Evolutionary conservation across 2,113 vertebrate genomes (phyloP).

Genomic region (Paedocypris sp.): DNA sequence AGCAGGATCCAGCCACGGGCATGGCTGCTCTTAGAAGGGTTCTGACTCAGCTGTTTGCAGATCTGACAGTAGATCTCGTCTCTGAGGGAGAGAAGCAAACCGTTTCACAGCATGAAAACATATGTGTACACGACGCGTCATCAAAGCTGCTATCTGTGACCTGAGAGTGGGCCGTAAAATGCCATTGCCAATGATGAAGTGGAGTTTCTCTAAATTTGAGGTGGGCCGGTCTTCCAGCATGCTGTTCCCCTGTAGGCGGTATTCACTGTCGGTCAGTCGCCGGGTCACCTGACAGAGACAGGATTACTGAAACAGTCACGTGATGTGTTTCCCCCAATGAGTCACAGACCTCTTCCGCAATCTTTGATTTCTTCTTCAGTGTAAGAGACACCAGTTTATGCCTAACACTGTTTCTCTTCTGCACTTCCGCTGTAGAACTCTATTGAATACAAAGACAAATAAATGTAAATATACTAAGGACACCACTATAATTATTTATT

Average conservation of each 20-base stretch:
- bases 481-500: too few relatives aligned
- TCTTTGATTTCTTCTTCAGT: constrained; percentile 94
- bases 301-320: background rate
- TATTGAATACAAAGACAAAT: constrained; percentile 39
- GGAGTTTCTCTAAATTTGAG: constrained; percentile 95
- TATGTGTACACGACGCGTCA: background rate
- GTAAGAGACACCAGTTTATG: constrained; percentile 96
- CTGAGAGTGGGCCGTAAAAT: constrained; percentile 85
- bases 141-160: constrained; percentile 43
- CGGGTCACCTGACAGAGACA: constrained; percentile 74
- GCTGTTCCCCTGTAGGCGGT: constrained; percentile 81
- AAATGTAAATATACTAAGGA: too few relatives aligned
- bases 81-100: constrained; percentile 49
- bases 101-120: background rate
- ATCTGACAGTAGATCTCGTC: constrained; percentile 99
- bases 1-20: constrained; percentile 95
- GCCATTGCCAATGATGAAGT: constrained; percentile 95
- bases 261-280: constrained; percentile 81
- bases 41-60: constrained; percentile 93
- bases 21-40: constrained; percentile 93
- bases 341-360: constrained; percentile 84
- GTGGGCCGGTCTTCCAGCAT: constrained; percentile 95
- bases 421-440: constrained; percentile 68
- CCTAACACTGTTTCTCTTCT: constrained; percentile 83
- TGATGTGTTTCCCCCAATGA: background rate